Evolutionary conservation across 1,140 invertebrate genomes (phyloP).

Genomic region (Mya arenaria): DNA sequence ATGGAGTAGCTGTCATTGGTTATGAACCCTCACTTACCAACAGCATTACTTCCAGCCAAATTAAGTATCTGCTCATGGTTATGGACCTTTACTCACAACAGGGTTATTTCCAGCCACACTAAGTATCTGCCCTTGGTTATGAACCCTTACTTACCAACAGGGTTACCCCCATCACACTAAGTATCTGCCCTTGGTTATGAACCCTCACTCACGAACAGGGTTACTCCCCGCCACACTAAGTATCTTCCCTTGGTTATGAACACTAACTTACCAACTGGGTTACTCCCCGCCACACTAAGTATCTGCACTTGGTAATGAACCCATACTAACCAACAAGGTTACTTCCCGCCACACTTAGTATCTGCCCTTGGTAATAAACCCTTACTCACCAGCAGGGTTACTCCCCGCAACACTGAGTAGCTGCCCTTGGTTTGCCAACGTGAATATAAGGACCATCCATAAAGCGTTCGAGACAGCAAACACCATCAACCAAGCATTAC

Average conservation of each 20-base stretch:
- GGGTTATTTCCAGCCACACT: slow-evolving; percentile 70
- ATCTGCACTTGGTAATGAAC: slow-evolving; percentile 57
- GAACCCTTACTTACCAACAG: too few species aligned
- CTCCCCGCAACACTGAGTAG: slow-evolving; percentile 65
- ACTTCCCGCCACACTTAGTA: too few species aligned
- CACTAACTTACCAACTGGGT: slow-evolving; percentile 72
- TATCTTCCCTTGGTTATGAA: too few species aligned
- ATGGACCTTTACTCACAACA: slow-evolving; percentile 68
- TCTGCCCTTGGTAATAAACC: too few species aligned
- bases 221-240: too few species aligned
- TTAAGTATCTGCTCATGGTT: too few species aligned
- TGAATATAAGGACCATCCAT: slow-evolving; percentile 71
- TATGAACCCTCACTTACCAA: too few species aligned
- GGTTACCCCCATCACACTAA: slow-evolving; percentile 68
- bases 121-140: slow-evolving; percentile 59
- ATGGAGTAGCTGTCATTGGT: slow-evolving; percentile 59
- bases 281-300: slow-evolving; percentile 66
- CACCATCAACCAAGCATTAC: slow-evolving; percentile 68
- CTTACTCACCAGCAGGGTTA: slow-evolving; percentile 72
- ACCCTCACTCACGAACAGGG: too few species aligned
- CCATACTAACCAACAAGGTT: too few species aligned
- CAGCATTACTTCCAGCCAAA: too few species aligned
- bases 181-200: slow-evolving; percentile 56
- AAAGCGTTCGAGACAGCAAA: slow-evolving; percentile 68
- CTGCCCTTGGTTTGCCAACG: slow-evolving; percentile 62